Evolutionary conservation across 2,888 invertebrate genomes (phyloP), one percentile per base, ranked within the genome.

Genomic region (Leucophenga maculata): DNA sequence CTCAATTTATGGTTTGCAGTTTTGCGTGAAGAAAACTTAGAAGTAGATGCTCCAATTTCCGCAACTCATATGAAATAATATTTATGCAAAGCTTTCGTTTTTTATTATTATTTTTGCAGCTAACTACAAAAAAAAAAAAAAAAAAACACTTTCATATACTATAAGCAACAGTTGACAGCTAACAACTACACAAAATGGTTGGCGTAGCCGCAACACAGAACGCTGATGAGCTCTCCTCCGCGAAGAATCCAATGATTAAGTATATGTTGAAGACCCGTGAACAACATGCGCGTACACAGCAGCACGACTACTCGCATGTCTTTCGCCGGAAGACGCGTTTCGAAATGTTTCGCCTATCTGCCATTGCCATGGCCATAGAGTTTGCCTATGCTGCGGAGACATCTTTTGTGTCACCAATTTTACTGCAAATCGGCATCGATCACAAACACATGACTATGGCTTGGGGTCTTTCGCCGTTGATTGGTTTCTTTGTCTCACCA

Each of bases 361-460:
- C 86, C 26, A 86, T 89, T 20, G 86, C 88, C 11, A 86, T 89
- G 82, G 92, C 92, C 16, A 92, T 92, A 32, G 92, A 92, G 80
- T 91, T 93, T 75, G 92, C 92, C 57, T 93, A 93, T 79, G 91
- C 92, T 0, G 92, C 92, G 0, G 92, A 93, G 85, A 93, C 92
- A 1, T 92, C 92, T 0, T 92, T 92, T 78, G 92, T 92, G 0
- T 91, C 91, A 13, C 92, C 92, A 8, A 92, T 91, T 57, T 87
- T 93, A 6, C 88, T 92, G 1, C 90, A 91, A 78, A 90, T 92
- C 59, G 90, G 92, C 6, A 89, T 93, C n/a, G 90, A 90, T 57
- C 91, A 92, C 74, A 86, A 90, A 22, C 89, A 90, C 74, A 92
- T 92, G 91, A 91, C 92, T 14, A 86, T 89, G 86, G 88, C 89